Base-by-base conservation (phyloP, 2,797 vertebrate genomes). In the Xenops minutus region DNA sequence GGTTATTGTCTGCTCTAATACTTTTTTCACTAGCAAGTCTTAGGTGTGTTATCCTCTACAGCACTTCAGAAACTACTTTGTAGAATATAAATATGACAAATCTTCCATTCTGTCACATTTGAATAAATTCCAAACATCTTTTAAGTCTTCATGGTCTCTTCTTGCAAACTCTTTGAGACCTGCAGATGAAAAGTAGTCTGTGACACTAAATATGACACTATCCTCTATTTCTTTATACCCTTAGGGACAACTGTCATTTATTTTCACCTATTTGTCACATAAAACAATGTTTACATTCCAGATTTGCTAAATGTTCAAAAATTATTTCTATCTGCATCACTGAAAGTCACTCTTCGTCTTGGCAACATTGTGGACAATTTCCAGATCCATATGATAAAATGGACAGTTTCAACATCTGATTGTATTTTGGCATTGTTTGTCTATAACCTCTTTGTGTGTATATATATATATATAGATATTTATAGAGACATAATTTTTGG, bases 81-180 rank as follows among this genome's bases (percentile, higher is more conserved):
- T 67, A 79, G 82, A 88, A 59, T 68, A 79, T 19, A 91, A 76
- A 88, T 66, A 78, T 37, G 68, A 69, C 63, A 93, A 77, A 85
- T 89, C 52, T 91, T 83, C 44, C 59, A 52, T 80, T 91, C 71
- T 71, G 49, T 74, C 43, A 67, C 39, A 46, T 92, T 46, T 67
- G 22, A 94, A 93, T 83, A 89, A 89, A 80, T 46, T 83, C 24
- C 37, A 88, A 82, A 74, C 36, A 83, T 32, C 52, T 95, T n/a
- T 96, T 88, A 96, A 93, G 76, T 74, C 79, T 41, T 85, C 41
- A 20, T 80, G 36, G 80, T 41, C 37, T 94, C 26, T 20, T 95
- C 94, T 92, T 59, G 52, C 48, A 86, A 90, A 71, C n/a, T 66
- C 29, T 78, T 76, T 83, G 78, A 93, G 64, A 73, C 20, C 13